Evolutionary conservation across 2,888 invertebrate genomes (phyloP), one percentile per base, ranked within the genome.

Genomic region (Omphaloscelis lunosa): DNA sequence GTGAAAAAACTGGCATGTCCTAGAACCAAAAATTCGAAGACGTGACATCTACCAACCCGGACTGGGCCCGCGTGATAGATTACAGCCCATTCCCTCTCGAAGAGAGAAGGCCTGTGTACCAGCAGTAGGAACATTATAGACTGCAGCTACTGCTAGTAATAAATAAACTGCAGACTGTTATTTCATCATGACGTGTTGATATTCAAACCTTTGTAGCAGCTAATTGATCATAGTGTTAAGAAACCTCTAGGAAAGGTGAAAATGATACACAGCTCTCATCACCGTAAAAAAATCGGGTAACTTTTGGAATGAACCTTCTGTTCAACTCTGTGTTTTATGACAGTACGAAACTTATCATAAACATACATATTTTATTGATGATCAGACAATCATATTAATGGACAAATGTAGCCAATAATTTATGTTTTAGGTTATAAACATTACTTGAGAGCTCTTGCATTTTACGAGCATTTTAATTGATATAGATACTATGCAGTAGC

Each of bases 301-400:
- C 23, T n/a, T n/a, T n/a, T 56, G 58, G 1, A 72, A 11, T 48
- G 2, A 48, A 45, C 56, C 69, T 83, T 84, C 69, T 77, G 66
- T 15, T 11, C 0, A 29, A 23, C 0, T 5, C 23, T 12, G 0
- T 72, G 0, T 39, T 62, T n/a, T 8, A 41, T 65, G 41, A 11
- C n/a, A 17, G 62, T 69, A n/a, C 9, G 48, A 69, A 78, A 75
- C 59, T 75, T 72, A 63, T 84, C 83, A 72, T 85, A 85, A 88
- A 88, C 76, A 83, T 69, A 78, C 69, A 72, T 87, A 74, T 86
- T 88, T 88, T 88, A 88, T 84, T 63, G 71, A 70, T 75, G 41
- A 84, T 79, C 61, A 59, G 77, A 82, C 61, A 77, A 80, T 88
- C 67, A 77, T 76, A 73, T 69, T 79, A 68, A 77, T 81, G 58